Evolutionary conservation across 2,888 invertebrate species (phyloP), one percentile per base, ranked within the genome.

Genomic region (Vanessa cardui): DNA sequence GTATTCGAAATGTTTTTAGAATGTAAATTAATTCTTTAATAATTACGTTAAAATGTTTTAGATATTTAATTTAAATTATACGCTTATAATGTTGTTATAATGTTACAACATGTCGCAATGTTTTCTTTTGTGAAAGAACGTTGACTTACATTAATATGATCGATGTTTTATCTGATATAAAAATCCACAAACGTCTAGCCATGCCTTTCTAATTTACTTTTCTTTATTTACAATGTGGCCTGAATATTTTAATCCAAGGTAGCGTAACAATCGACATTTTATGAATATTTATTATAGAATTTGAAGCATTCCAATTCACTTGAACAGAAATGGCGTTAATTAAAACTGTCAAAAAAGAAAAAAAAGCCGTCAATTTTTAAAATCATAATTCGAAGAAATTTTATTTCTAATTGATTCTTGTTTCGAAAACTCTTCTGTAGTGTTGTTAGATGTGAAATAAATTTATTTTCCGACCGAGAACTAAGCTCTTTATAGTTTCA

Each of bases 401-500:
- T 52, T 16, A 16, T 52, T 39, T 64, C 8, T 58, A 63, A 20
- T 59, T 59, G 18, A 59, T 59, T 26, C 46, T 39, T 59, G 46
- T 46, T 59, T 46, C 9, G n/a, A 15, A 26, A 16, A 59, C 18
- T 39, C 31, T 39, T 56, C 18, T 18, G 33, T 26, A 15, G 26
- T 21, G 33, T 64, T 39, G 2, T 26, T 39, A 9, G n/a, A 2
- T 9, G 18, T 18, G 9, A 31, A 33, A 54, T 39, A 47, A 52
- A 54, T 60, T 18, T 59, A 18, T 60, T 54, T 65, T 33, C 31
- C 12, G 45, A 54, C 50, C 6, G 18, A 39, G 20, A 44, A 39
- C 46, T 60, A 46, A 60, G 39, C 54, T 50, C n/a, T 54, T 50
- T 59, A 52, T 52, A 58, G 50, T 62, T 65, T 65, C 58, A 58